Evolutionary conservation across 2,888 invertebrate genomes (phyloP).

Genomic region (Alloscopus bannaensis): DNA sequence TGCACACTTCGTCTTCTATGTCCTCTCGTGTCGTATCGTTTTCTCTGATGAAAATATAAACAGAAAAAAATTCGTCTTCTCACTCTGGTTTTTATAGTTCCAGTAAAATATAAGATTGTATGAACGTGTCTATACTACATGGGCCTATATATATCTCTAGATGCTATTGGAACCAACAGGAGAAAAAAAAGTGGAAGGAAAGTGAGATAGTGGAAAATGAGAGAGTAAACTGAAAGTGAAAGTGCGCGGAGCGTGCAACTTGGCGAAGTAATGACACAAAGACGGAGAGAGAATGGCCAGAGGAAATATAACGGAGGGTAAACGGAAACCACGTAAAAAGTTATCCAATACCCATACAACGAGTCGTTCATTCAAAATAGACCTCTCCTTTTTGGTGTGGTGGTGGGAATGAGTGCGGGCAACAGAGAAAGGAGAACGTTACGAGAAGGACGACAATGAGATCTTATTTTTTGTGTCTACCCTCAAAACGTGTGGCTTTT

Average conservation of each 20-base stretch:
- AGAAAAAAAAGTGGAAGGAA: slow-evolving; percentile 28
- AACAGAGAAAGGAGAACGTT: slow-evolving; percentile 20
- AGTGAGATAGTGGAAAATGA: slow-evolving; percentile 21
- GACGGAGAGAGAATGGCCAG: slow-evolving; percentile 24
- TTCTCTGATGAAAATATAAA: slow-evolving; percentile 15
- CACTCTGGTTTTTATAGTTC: too few species aligned
- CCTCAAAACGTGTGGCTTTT: slow-evolving; percentile 49
- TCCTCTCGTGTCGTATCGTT: too few species aligned
- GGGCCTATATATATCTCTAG: not conserved
- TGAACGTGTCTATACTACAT: too few species aligned
- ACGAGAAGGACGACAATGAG: slow-evolving; percentile 30
- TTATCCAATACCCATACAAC: slow-evolving; percentile 35
- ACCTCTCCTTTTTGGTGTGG: slow-evolving; percentile 30
- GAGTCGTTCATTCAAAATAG: slow-evolving; percentile 51
- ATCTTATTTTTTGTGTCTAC: slow-evolving; percentile 23
- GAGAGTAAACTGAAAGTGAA: slow-evolving; percentile 22
- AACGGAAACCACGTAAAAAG: slow-evolving; percentile 51
- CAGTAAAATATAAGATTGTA: too few species aligned
- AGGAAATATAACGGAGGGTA: slow-evolving; percentile 34
- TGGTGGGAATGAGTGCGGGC: slow-evolving; percentile 39
- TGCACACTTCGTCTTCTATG: not conserved
- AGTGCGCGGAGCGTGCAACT: too few species aligned
- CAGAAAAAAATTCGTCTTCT: too few species aligned
- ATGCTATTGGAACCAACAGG: too few species aligned
- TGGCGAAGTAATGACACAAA: slow-evolving; percentile 3